A percentile compares a stretch with the other conserved stretches of the same genome.
Evolutionary conservation across 2,888 invertebrate genomes (phyloP).

Genomic region (Endotricha flammealis): DNA sequence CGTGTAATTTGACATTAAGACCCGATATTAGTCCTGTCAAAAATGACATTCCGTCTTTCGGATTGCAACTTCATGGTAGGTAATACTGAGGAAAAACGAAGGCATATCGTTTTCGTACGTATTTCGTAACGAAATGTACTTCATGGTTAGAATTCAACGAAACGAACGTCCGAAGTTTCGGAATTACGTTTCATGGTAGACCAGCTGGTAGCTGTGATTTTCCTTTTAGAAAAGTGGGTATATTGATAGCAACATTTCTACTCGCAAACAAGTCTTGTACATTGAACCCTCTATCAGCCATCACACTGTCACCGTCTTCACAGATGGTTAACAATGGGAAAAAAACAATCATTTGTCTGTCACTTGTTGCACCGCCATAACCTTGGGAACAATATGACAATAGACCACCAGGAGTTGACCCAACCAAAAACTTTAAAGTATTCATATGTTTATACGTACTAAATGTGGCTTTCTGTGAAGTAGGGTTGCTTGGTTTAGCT

Average conservation of each 20-base stretch:
- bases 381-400: constrained; percentile 11
- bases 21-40: no score
- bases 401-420: constrained; percentile 15
- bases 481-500: constrained; percentile 10
- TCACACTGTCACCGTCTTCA: constrained; percentile 9
- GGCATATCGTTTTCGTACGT: no score
- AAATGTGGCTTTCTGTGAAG: constrained; percentile 13
- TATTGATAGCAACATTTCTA: constrained; percentile 17
- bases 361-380: constrained; percentile 16
- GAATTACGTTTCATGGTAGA: no score
- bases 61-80: no score
- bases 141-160: no score
- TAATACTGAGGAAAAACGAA: no score
- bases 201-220: constrained; percentile 16
- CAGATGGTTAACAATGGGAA: constrained; percentile 7
- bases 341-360: constrained; percentile 12
- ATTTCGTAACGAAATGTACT: no score
- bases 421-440: constrained; percentile 16
- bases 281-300: constrained; percentile 14
- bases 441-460: constrained; percentile 16
- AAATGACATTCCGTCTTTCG: no score
- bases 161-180: no score
- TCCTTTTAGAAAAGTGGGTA: constrained; percentile 21
- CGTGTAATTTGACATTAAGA: no score
- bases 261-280: constrained; percentile 15